Evolutionary conservation across 2,888 invertebrate species (phyloP).

Genomic region (Cetonia aurata): DNA sequence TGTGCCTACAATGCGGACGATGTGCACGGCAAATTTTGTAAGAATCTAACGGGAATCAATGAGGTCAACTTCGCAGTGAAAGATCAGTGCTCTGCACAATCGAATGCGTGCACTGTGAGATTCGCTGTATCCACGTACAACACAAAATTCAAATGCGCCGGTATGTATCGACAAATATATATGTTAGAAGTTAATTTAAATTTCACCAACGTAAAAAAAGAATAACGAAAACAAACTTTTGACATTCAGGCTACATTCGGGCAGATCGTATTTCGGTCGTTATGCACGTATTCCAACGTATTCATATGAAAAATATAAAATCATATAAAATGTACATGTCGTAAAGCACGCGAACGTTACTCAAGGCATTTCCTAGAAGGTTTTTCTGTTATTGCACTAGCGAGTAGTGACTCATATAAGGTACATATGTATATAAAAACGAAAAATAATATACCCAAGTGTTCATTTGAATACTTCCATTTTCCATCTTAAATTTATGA

Average conservation of each 20-base stretch:
- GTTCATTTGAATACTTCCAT: too few species aligned
- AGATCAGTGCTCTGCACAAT: constrained; percentile 68
- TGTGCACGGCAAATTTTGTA: constrained; percentile 66
- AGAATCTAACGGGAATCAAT: constrained; percentile 66
- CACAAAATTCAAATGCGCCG: constrained; percentile 71
- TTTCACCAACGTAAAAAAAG: constrained; percentile 1
- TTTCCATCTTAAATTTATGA: too few species aligned
- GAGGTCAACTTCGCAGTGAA: constrained; percentile 68
- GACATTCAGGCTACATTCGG: constrained; percentile 8
- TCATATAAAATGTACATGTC: too few species aligned
- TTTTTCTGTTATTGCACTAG: too few species aligned
- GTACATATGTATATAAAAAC: too few species aligned
- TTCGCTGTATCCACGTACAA: constrained; percentile 69
- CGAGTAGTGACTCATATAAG: too few species aligned
- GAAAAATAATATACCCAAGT: too few species aligned
- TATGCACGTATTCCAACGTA: too few species aligned
- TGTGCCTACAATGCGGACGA: constrained; percentile 57
- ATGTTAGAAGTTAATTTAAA: constrained; percentile 13
- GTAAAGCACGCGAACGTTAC: too few species aligned
- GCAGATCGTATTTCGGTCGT: too few species aligned
- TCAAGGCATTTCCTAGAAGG: too few species aligned
- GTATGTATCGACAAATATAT: constrained; percentile 63
- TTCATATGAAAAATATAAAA: too few species aligned
- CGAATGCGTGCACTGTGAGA: constrained; percentile 62
- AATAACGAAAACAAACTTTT: constrained; percentile 12